A percentile compares a stretch with the other conserved stretches of the same genome.
Evolutionary conservation across 2,797 vertebrate species (phyloP).

Genomic region (Xiphophorus birchmanni): DNA sequence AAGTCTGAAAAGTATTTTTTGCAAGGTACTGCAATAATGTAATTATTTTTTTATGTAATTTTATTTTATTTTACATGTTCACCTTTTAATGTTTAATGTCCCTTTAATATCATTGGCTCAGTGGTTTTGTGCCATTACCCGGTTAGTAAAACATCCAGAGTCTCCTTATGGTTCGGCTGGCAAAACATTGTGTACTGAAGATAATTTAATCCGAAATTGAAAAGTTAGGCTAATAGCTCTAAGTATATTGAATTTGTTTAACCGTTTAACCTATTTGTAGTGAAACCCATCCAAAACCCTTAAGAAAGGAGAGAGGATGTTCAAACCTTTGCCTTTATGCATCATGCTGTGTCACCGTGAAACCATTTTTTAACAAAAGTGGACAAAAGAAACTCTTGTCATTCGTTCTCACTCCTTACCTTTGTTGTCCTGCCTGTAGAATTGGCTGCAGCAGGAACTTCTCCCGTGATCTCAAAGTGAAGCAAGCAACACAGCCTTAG

Average conservation of each 20-base stretch:
- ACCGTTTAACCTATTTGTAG: background rate
- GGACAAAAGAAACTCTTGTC: constrained; percentile 16
- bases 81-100: constrained; percentile 56
- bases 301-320: constrained; percentile 21
- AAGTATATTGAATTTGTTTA: background rate
- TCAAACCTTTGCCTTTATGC: constrained; percentile 33
- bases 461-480: constrained; percentile 8
- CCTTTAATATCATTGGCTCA: constrained; percentile 49
- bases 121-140: constrained; percentile 41
- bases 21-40: background rate
- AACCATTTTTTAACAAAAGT: constrained; percentile 12
- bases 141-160: constrained; percentile 15
- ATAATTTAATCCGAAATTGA: constrained; percentile 9
- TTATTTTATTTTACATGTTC: constrained; percentile 35
- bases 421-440: constrained; percentile 12
- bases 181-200: background rate
- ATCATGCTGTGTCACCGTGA: constrained; percentile 22
- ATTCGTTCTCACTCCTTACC: constrained; percentile 17
- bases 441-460: constrained; percentile 9
- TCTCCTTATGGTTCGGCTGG: constrained; percentile 26
- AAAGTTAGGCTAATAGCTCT: constrained; percentile 32
- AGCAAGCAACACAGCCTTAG: constrained; percentile 19
- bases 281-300: constrained; percentile 13
- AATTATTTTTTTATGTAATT: background rate
- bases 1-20: background rate